phyloP scores from a whole-genome alignment of 2,888 invertebrate species.

The Eremobia ochroleuca region DNA sequence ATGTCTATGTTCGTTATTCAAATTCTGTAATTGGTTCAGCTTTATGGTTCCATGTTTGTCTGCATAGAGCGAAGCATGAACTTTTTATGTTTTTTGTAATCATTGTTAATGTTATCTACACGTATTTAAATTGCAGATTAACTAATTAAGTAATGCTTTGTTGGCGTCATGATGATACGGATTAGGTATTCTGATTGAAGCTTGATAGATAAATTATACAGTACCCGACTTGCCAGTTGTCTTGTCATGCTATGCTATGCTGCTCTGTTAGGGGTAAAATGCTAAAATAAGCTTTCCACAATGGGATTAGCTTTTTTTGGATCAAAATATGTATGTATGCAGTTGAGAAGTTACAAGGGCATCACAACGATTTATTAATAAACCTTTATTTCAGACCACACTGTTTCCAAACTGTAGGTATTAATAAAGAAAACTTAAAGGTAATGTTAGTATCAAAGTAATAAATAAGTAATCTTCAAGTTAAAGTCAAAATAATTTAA shows the following conservation, averaged over 20 bases:
- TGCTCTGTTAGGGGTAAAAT: constrained; percentile 36
- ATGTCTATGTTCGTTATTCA: constrained; percentile 22
- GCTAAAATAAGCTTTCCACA: constrained; percentile 19
- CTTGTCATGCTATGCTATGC: neutral
- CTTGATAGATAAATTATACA: neutral
- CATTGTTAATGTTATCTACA: neutral
- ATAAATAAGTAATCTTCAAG: neutral
- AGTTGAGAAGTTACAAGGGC: neutral
- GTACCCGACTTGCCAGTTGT: neutral
- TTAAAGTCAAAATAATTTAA: neutral
- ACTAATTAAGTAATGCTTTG: constrained; percentile 3
- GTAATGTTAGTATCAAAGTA: neutral
- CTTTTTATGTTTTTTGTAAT: constrained; percentile 17
- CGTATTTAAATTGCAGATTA: constrained; percentile 31
- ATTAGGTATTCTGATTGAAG: neutral
- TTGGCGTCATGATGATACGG: neutral
- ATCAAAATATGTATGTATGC: neutral
- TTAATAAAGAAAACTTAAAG: neutral
- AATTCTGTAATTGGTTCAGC: constrained; percentile 59
- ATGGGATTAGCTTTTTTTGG: neutral
- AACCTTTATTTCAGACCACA: neutral
- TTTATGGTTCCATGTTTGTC: constrained; percentile 38
- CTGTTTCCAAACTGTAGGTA: too few relatives aligned
- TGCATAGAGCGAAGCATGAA: constrained; percentile 42
- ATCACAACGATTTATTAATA: neutral